Base-by-base conservation (phyloP, 2,888 invertebrate genomes). In the Amphipyra berbera region DNA sequence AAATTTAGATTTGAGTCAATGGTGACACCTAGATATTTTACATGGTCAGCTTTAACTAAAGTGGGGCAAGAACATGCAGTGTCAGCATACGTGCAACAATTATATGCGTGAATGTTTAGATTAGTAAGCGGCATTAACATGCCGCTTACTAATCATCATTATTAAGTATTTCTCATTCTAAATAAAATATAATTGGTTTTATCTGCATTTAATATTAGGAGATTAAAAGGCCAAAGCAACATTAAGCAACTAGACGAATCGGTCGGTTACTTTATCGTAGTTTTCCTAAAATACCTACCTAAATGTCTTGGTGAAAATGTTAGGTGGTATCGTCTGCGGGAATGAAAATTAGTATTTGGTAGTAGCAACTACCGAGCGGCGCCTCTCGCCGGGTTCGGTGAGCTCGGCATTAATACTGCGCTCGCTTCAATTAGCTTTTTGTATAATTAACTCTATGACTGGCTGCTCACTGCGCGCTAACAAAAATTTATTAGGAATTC, bases 361-460 rank as follows among this genome's bases (percentile, higher is more conserved):
- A 30, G 6, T 3, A 41, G 30, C 15, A 37, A 38, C 15, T 38
- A n/a, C 14, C 12, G 30, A 15, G 38, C 0, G 9, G n/a, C n/a
- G n/a, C 8, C 33, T 49, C 15, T 49, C 15, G 15, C 12, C 12
- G 15, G 2, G 61, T 44, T 10, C 10, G 1, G 61, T 6, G 47
- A 40, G 21, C 33, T 13, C 6, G 15, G 6, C 61, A 40, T 13
- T 52, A 35, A 37, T 35, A 44, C 38, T n/a, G 41, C 46, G 47
- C 53, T 66, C 15, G 40, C 37, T 61, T 54, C 37, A 54, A 33
- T 69, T 69, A 61, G 48, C 53, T 49, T 54, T 48, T 49, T 61
- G 53, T 54, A 54, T 62, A 61, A 61, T 67, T 54, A 61, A 38
- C 62, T 54, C 14, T 8, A 12, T 9, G n/a, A 37, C 62, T 4